phyloP scores from a whole-genome alignment of 2,113 vertebrate species.

The Gymnarchus niloticus region DNA sequence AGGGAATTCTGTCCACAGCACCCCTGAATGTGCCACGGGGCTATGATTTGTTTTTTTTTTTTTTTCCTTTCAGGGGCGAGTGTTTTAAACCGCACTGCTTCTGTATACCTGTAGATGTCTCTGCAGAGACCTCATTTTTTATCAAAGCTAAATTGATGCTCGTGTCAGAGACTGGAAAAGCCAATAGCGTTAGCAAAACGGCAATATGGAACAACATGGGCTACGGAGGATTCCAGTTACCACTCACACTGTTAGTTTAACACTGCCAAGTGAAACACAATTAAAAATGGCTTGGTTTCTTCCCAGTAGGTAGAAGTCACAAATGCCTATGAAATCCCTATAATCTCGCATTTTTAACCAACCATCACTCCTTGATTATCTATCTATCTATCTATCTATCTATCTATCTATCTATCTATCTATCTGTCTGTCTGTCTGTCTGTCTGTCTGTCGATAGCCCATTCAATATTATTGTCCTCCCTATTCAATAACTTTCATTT shows the following conservation, averaged over 20 bases:
- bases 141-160: neutral
- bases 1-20: conserved; percentile 10
- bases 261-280: neutral
- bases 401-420: neutral
- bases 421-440: neutral
- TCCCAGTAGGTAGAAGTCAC: too few relatives aligned
- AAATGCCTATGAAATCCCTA: neutral
- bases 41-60: neutral
- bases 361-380: too few relatives aligned
- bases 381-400: neutral
- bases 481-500: neutral
- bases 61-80: neutral
- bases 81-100: neutral
- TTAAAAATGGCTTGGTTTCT: neutral
- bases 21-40: neutral
- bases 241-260: neutral
- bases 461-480: neutral
- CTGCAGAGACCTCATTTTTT: neutral
- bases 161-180: neutral
- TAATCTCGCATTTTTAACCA: neutral
- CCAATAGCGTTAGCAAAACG: neutral
- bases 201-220: too few relatives aligned
- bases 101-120: neutral
- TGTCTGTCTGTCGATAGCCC: neutral
- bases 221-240: neutral